phyloP scores from a whole-genome alignment of 37 sponge, comb jelly and placozoan species.

The Beroe forskalii region DNA sequence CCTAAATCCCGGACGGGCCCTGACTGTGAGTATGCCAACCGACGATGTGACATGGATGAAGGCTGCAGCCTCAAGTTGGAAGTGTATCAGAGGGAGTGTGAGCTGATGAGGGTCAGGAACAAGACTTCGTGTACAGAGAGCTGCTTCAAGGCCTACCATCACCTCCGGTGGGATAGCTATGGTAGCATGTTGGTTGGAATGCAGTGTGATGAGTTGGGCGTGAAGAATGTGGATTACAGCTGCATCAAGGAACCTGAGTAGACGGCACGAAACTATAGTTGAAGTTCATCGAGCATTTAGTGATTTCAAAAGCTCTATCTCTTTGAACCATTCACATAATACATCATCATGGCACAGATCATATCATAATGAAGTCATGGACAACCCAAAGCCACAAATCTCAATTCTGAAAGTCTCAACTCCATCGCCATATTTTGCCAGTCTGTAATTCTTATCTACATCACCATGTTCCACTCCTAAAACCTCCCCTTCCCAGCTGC shows the following conservation, averaged over 20 bases:
- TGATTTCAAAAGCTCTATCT: too few relatives aligned
- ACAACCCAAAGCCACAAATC: too few relatives aligned
- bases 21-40: neutral
- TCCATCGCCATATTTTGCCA: too few relatives aligned
- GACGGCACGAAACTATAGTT: too few relatives aligned
- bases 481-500: neutral
- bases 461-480: too few relatives aligned
- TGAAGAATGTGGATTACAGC: neutral
- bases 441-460: too few relatives aligned
- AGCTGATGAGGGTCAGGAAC: neutral
- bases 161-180: neutral
- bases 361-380: too few relatives aligned
- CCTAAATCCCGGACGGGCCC: neutral
- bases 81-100: neutral
- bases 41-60: neutral
- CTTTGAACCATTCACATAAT: too few relatives aligned
- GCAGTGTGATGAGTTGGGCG: neutral
- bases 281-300: too few relatives aligned
- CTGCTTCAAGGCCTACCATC: neutral
- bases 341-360: too few relatives aligned
- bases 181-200: neutral
- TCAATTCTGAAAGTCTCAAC: too few relatives aligned
- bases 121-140: neutral
- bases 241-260: neutral
- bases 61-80: neutral